Evolutionary conservation across 1,140 invertebrate species (phyloP).

Genomic region (Habropoda laboriosa): DNA sequence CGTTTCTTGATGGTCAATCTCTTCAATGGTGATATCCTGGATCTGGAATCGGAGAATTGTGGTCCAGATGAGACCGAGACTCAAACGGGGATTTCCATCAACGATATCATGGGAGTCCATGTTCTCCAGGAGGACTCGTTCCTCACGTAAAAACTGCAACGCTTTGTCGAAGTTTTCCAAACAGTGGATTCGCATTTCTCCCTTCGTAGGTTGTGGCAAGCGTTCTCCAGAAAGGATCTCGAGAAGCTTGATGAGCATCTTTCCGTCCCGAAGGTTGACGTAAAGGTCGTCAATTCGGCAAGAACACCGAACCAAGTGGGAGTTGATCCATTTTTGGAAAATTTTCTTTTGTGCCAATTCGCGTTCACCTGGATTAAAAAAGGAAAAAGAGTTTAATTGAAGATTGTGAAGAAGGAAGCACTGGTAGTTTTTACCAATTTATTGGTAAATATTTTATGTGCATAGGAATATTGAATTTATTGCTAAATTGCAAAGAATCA

Average conservation of each 20-base stretch:
- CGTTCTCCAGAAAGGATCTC: constrained; percentile 98
- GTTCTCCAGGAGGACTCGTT: constrained; percentile 99
- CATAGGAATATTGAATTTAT: too few relatives aligned
- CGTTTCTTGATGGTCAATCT: constrained; percentile 99
- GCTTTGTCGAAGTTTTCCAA: constrained; percentile 99
- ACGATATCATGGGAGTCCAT: constrained; percentile 99
- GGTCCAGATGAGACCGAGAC: constrained; percentile 99
- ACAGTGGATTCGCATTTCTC: constrained; percentile 99
- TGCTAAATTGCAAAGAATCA: neutral
- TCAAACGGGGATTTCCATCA: constrained; percentile 98
- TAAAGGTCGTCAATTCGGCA: constrained; percentile 98
- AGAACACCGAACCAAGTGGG: constrained; percentile 97
- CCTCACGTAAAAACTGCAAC: constrained; percentile 97
- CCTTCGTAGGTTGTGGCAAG: constrained; percentile 98
- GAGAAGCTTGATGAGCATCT: constrained; percentile 98
- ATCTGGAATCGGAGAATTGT: constrained; percentile 99
- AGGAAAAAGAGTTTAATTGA: neutral
- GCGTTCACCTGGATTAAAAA: constrained; percentile 92
- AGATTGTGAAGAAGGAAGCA: neutral
- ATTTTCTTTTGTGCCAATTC: constrained; percentile 99
- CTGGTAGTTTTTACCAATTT: too few relatives aligned
- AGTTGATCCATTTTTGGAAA: constrained; percentile 99
- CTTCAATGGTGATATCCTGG: constrained; percentile 99
- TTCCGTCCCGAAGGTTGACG: constrained; percentile 98
- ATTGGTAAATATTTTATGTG: too few relatives aligned